Percentiles rank a stretch among this genome's conserved stretches.
Evolutionary conservation across 2,888 invertebrate genomes (phyloP).

Genomic region (Deilephila porcellus): DNA sequence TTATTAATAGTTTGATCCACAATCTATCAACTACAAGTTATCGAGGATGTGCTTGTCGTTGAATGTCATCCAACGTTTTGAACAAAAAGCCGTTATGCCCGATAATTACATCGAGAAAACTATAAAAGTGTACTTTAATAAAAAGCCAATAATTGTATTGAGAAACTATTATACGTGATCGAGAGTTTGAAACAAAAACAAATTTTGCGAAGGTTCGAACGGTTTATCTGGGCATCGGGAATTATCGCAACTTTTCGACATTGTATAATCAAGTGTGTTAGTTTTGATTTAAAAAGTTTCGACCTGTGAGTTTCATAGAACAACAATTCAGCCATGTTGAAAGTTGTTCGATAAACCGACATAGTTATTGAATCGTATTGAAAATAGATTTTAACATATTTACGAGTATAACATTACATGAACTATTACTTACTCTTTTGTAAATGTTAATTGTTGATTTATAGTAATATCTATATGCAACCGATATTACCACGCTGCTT

Average conservation of each 20-base stretch:
- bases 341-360: slow-evolving; percentile 2
- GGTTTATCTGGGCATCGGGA: slow-evolving; percentile 28
- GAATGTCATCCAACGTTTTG: background rate
- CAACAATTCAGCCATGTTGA: background rate
- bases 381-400: background rate
- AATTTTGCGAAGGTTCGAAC: slow-evolving; percentile 31
- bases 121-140: slow-evolving; percentile 20
- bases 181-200: slow-evolving; percentile 33
- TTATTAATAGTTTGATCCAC: background rate
- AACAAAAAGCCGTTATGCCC: slow-evolving; percentile 1
- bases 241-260: slow-evolving; percentile 30
- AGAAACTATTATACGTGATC: slow-evolving; percentile 26
- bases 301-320: slow-evolving; percentile 14
- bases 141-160: slow-evolving; percentile 24
- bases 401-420: too few species aligned
- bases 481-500: too few species aligned
- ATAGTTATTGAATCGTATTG: background rate
- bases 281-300: slow-evolving; percentile 29
- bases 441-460: too few species aligned
- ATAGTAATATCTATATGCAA: too few species aligned
- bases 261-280: slow-evolving; percentile 33
- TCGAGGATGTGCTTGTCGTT: background rate
- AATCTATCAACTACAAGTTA: background rate
- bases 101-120: slow-evolving; percentile 6
- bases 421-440: too few species aligned